Evolutionary conservation across 2,797 vertebrate species (phyloP).

Genomic region (Macropus fuliginosus): DNA sequence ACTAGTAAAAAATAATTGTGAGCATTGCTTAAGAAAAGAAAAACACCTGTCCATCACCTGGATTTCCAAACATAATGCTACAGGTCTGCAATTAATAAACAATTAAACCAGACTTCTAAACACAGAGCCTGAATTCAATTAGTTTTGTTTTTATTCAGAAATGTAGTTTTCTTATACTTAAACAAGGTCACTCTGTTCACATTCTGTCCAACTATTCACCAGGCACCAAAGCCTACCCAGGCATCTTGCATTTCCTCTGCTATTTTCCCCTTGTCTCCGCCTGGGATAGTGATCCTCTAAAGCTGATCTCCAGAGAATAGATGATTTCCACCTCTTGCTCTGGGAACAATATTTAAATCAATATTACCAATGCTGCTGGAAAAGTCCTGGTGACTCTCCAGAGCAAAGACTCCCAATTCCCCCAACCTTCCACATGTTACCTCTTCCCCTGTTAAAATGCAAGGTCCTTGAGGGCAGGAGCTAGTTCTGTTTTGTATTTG

Average conservation of each 20-base stretch:
- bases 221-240: background rate
- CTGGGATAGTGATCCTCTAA: background rate
- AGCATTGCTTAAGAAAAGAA: background rate
- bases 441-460: background rate
- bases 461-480: background rate
- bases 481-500: background rate
- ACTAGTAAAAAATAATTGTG: background rate
- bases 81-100: background rate
- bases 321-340: background rate
- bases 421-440: background rate
- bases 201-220: background rate
- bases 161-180: background rate
- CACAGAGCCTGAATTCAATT: background rate
- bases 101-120: background rate
- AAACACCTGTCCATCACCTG: background rate
- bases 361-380: background rate
- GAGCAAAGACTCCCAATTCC: background rate
- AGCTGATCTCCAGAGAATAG: background rate
- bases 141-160: background rate
- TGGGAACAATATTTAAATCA: background rate
- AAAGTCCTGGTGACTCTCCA: background rate
- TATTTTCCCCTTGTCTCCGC: background rate
- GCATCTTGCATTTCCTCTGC: background rate
- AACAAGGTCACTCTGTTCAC: background rate
- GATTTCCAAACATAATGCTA: slow-evolving; percentile 23